Evolutionary conservation across 2,113 vertebrate species (phyloP), one percentile per base, ranked within the genome.

Genomic region (Hystrix cristata): DNA sequence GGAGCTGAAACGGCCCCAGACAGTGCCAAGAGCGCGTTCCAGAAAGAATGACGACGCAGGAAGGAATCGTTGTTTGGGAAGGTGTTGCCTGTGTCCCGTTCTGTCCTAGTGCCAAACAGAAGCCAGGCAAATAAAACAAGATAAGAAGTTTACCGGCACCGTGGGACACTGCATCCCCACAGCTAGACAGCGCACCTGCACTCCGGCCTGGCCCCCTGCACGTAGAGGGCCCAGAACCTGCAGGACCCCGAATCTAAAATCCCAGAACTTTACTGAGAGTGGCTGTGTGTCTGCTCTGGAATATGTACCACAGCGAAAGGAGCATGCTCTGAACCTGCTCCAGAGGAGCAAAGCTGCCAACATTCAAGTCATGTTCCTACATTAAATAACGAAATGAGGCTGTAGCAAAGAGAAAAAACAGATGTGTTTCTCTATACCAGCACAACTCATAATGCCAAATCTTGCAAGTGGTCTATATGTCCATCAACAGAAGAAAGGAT

Each of bases 51-150:
- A 92, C 80, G 76, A 94, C 86, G 95, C 95, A 92, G 91, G 95
- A 89, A 95, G 67, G 94, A n/a, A 97, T 31, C 65, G 48, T 80
- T 96, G 34, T 89, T 97, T 94, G 90, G 96, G 87, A 23, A 97
- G 87, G 97, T 94, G 69, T 31, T 96, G 97, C 82, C 94, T 86
- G 25, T n/a, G 19, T 79, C 87, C 89, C 57, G n/a, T 96, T 10
- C 94, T 95, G 90, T 19, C 79, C 83, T 84, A 38, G 90, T 97
- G 91, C 94, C 93, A 96, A 96, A 96, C 10, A 90, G 93, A 95
- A 93, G 14, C 8, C 5, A 65, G 43, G 64, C 72, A 96, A 34
- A 43, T 64, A 59, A 97, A 97, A 96, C 90, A 91, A 97, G 69
- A 81, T 96, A 34, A 96, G 93, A 94, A 34, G 72, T 92, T 71